Evolutionary conservation across 2,113 vertebrate species (phyloP).

Genomic region (Apodemus sylvaticus): DNA sequence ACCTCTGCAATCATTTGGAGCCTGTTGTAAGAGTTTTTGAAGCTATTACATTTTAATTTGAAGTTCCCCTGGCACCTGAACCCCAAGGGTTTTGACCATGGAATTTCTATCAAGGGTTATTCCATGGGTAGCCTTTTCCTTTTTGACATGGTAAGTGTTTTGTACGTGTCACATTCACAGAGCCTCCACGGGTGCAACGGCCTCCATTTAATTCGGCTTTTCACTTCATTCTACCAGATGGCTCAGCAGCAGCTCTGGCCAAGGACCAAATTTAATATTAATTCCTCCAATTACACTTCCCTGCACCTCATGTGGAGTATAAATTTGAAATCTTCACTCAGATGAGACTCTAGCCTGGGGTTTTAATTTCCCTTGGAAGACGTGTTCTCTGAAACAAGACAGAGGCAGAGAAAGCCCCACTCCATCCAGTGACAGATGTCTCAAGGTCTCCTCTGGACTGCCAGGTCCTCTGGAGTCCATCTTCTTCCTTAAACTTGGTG

Average conservation of each 20-base stretch:
- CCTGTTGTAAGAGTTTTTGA: background rate
- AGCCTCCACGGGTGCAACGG: background rate
- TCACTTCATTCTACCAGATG: slow-evolving; percentile 47
- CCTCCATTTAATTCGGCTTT: background rate
- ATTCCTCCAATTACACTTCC: slow-evolving; percentile 48
- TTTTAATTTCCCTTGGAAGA: slow-evolving; percentile 13
- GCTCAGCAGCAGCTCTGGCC: background rate
- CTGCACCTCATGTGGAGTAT: background rate
- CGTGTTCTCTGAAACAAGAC: background rate
- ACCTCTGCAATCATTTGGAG: background rate
- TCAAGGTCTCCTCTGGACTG: background rate
- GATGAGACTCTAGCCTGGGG: background rate
- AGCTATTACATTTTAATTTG: background rate
- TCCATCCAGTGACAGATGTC: background rate
- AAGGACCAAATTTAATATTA: slow-evolving; percentile 40
- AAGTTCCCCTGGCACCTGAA: background rate
- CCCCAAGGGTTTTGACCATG: background rate
- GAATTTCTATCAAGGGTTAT: background rate
- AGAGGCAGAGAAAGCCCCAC: background rate
- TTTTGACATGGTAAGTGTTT: background rate
- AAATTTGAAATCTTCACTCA: background rate
- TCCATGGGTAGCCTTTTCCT: background rate
- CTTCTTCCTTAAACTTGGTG: background rate
- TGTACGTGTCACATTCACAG: background rate
- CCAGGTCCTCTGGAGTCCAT: too few species aligned